phyloP scores from a whole-genome alignment of 2,113 vertebrate genomes.

The Penelope pileata region DNA sequence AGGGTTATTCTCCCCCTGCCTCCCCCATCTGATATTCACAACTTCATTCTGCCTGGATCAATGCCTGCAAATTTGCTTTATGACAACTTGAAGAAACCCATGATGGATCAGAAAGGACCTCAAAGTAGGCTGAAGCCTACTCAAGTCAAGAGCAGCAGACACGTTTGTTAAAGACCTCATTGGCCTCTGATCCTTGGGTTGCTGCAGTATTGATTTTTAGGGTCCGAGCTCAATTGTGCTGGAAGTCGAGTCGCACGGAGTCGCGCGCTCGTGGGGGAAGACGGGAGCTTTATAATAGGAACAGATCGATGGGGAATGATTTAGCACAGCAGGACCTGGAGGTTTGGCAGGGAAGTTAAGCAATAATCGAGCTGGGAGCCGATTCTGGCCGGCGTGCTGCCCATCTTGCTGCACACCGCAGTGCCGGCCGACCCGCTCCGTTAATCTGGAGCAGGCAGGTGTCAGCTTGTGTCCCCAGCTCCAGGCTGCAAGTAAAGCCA shows the following conservation, averaged over 20 bases:
- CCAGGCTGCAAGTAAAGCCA: not conserved
- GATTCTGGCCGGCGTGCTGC: slow-evolving; percentile 36
- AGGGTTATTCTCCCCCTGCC: slow-evolving; percentile 47
- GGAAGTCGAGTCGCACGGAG: slow-evolving; percentile 79
- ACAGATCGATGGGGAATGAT: slow-evolving; percentile 83
- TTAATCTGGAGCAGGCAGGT: accelerated
- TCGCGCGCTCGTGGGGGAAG: slow-evolving; percentile 71
- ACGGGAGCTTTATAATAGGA: slow-evolving; percentile 82
- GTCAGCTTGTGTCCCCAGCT: not conserved
- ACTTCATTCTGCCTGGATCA: slow-evolving; percentile 80
- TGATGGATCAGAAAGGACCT: slow-evolving; percentile 78
- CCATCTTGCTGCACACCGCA: not conserved
- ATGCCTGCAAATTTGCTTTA: slow-evolving; percentile 88
- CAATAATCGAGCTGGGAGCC: slow-evolving; percentile 70
- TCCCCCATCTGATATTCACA: slow-evolving; percentile 62
- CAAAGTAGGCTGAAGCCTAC: slow-evolving; percentile 73
- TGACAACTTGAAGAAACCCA: slow-evolving; percentile 84
- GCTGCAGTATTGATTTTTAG: slow-evolving; percentile 84
- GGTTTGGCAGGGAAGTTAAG: slow-evolving; percentile 76
- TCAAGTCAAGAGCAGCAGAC: slow-evolving; percentile 83
- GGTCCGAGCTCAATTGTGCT: slow-evolving; percentile 84
- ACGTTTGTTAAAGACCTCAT: slow-evolving; percentile 90
- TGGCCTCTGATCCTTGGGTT: slow-evolving; percentile 89
- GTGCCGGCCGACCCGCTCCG: not conserved
- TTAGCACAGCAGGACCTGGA: slow-evolving; percentile 77